Base-by-base conservation (phyloP, 2,888 invertebrate species). In the Pyrrhia umbra region DNA sequence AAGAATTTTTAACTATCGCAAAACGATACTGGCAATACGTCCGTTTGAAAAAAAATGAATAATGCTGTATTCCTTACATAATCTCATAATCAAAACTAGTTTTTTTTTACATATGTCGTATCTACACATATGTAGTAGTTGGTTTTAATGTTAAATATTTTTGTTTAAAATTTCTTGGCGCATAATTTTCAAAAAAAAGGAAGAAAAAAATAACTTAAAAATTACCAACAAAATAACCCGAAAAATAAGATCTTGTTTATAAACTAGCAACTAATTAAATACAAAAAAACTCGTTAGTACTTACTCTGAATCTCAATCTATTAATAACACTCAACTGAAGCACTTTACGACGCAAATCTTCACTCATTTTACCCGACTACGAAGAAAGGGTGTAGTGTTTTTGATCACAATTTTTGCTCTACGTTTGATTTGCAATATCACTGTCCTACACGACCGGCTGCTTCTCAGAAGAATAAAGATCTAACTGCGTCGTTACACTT, bases 291-390 rank as follows among this genome's bases (percentile, higher is more conserved):
- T 13, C 2, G 2, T 25, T 16, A 52, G 8, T 9, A 16, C 63
- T 63, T 6, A 63, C 63, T 23, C 18, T 46, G 27, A 23, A 18
- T n/a, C 15, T 10, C 15, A 61, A 8, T 16, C 20, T 40, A 9
- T 34, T 62, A 30, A 18, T 52, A 6, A 64, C 34, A 52, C 30
- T 37, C 20, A 40, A 52, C 34, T 64, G 46, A 15, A 64, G 46
- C n/a, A 61, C 39, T 8, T 18, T 15, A 2, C 42, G 18, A 4
- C 61, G 34, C 25, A 56, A 37, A 25, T 56, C 37, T 6, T 46
- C 37, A 39, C 46, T 39, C 46, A 56, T 56, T 13, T 46, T 20
- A 20, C 3, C 34, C 34, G 34, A 3, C n/a, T n/a, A 5, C 34
- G n/a, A 13, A 4, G n/a, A 30, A 34, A 34, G 3, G 34, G 34